phyloP scores from a whole-genome alignment of 2,113 vertebrate genomes.

The Lamprotornis superbus region DNA sequence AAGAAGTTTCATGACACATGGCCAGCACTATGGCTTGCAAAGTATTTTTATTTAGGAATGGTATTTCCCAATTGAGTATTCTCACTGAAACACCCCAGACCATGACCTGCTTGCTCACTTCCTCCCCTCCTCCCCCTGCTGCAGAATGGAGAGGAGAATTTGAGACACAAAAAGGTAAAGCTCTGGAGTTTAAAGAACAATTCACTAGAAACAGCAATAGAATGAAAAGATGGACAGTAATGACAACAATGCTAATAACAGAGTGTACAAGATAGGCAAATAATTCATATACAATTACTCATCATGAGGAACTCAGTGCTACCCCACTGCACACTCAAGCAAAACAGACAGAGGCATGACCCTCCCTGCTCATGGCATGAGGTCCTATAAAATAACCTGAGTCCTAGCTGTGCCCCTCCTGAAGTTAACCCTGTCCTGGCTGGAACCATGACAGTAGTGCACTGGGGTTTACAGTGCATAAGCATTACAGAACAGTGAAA shows the following conservation, averaged over 20 bases:
- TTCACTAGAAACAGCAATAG: not conserved
- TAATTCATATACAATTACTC: not conserved
- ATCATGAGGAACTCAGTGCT: fast-evolving
- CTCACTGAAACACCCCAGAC: not conserved
- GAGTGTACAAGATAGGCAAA: not conserved
- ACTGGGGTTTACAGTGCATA: not conserved
- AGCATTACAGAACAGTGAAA: not conserved
- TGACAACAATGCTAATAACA: not conserved
- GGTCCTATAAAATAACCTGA: not conserved
- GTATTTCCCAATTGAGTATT: not conserved
- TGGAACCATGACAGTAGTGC: not conserved
- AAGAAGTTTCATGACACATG: not conserved
- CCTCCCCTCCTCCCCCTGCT: not conserved
- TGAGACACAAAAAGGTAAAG: not conserved
- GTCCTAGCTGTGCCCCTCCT: not conserved
- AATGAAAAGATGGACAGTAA: not conserved
- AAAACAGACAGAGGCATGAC: not conserved
- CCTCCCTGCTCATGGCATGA: fast-evolving
- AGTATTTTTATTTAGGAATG: not conserved
- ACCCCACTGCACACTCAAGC: not conserved
- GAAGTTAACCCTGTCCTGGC: not conserved
- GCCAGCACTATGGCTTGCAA: not conserved
- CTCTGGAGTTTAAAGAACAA: not conserved
- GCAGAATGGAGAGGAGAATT: not conserved
- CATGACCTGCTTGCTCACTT: not conserved